Conservation (phyloP, 2,113 vertebrate species). For the rat (Rattus norvegicus) region GRCr8 NC_086021.1:45905001-45905500, state of each 20-base stretch:
- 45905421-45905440: no score
- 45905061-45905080: neutral
- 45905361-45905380: no score
- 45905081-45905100: neutral
- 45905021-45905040: conserved; percentile 39
- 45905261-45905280: neutral
- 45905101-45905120: neutral
- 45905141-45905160: neutral
- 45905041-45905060: neutral
- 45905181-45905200: neutral
- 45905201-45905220: neutral
- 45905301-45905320: neutral
- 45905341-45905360: neutral
- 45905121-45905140: conserved; percentile 41
- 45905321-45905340: no score
- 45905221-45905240: neutral
- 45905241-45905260: neutral
- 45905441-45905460: no score
- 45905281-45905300: neutral
- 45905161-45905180: conserved; percentile 44
- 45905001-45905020: neutral
- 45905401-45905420: neutral
- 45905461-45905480: no score
- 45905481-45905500: neutral
- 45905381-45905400: neutral